Evolutionary conservation across 64 coral and sea anemone genomes (phyloP).

Genomic region (Porites lutea): DNA sequence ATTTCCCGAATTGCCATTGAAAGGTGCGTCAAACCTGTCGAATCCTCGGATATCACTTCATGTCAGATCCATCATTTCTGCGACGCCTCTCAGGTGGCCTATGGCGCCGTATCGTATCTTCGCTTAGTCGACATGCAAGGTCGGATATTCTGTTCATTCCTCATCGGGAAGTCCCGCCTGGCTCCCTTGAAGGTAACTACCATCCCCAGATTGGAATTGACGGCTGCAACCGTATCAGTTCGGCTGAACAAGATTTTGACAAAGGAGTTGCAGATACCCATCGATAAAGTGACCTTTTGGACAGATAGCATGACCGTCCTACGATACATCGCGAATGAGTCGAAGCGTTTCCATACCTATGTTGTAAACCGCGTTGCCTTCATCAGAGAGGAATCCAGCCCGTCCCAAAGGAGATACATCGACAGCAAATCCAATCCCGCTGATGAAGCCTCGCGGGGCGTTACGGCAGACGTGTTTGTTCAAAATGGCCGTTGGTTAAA

Average conservation of each 20-base stretch:
- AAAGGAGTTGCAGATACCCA: neutral
- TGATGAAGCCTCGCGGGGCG: no score
- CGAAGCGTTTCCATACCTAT: slow-evolving; percentile 25
- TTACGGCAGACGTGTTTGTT: no score
- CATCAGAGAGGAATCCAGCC: neutral
- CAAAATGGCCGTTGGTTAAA: no score
- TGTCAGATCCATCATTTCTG: slow-evolving; percentile 44
- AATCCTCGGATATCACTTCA: neutral
- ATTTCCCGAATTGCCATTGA: neutral
- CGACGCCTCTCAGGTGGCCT: slow-evolving; percentile 29
- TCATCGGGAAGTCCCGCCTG: slow-evolving; percentile 28
- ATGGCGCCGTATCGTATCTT: slow-evolving; percentile 8
- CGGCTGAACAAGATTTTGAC: slow-evolving; percentile 16
- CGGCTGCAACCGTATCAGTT: slow-evolving; percentile 8
- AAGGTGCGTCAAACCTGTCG: neutral
- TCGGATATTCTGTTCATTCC: neutral
- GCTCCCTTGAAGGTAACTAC: slow-evolving; percentile 19
- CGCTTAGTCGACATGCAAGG: neutral
- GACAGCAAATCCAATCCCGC: no score
- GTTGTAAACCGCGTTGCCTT: slow-evolving; percentile 38
- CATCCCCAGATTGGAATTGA: neutral
- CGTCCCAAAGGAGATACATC: no score
- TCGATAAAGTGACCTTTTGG: slow-evolving; percentile 18
- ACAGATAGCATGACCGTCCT: slow-evolving; percentile 50
- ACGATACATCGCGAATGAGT: slow-evolving; percentile 11